Base-by-base conservation (phyloP, 1,140 invertebrate genomes). In the Gryon sp. region DNA sequence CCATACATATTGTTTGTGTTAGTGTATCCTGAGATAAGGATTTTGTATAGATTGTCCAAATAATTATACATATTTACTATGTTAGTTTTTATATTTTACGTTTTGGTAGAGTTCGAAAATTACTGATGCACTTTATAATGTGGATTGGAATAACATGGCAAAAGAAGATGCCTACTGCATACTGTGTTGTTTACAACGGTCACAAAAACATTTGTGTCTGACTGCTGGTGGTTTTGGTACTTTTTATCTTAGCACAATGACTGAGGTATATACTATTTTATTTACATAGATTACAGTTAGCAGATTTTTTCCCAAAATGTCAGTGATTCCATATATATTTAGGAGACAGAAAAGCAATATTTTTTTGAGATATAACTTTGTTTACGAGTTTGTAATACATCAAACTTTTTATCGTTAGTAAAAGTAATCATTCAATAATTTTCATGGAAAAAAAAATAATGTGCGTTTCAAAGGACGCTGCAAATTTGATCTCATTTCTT, bases 221-320 rank as follows among this genome's bases (percentile, higher is more conserved):
- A 74, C 70, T 26, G 41, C 70, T 36, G 70, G 70, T 3, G 70
- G 70, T 14, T 74, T 74, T 28, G 70, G 60, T 1, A 74, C 60
- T 5, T 74, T 74, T 65, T 74, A 74, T 62, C 43, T 74, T 2
- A 74, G 52, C 24, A 40, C 40, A 2, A 74, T 74, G 70, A 74
- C 70, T 14, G 70, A 74, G 60, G 70, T 74, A 65, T 34, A 11
- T 14, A 26, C 12, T 38, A 24, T 9, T 16, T 14, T 50, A 50
- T 19, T 48, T 2, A 28, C 8, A 7, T 3, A 28, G n/a, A 28
- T 3, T 2, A 28, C 26, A 28, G 8, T 28, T 7, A 28, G 26
- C 6, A 9, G 7, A 2, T 7, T 9, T 28, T 28, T 9, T n/a
- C 6, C 7, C 2, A 7, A 7, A 2, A 28, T 28, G 1, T 7